phyloP scores from a whole-genome alignment of 2,113 vertebrate genomes.

The Chelonoidis abingdonii region DNA sequence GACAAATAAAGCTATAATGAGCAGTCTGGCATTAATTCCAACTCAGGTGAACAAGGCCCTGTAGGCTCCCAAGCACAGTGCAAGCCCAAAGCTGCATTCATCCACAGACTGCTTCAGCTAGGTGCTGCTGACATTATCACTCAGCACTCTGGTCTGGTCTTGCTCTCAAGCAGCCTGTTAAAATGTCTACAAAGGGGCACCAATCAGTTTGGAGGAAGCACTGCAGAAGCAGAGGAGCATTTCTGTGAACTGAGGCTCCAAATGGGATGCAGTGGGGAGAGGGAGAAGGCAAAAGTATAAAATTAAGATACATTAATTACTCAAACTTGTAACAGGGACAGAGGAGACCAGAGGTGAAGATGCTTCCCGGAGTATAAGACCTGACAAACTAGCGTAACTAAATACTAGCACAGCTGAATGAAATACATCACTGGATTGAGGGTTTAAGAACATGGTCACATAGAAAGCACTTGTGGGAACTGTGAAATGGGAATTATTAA shows the following conservation, averaged over 20 bases:
- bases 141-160: neutral
- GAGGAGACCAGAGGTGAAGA: neutral
- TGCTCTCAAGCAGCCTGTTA: neutral
- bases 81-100: neutral
- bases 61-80: rapidly evolving
- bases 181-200: neutral
- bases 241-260: neutral
- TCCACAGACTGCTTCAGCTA: neutral
- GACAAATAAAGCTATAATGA: neutral
- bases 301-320: neutral
- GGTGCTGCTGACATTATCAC: rapidly evolving
- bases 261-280: neutral
- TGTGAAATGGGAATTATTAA: neutral
- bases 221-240: neutral
- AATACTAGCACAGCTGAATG: neutral
- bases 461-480: neutral
- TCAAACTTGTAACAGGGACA: neutral
- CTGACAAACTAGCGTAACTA: neutral
- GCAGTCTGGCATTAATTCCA: neutral
- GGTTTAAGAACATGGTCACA: neutral
- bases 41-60: conserved; percentile 24
- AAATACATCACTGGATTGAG: neutral
- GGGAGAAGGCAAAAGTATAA: neutral
- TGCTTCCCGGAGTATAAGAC: neutral
- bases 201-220: rapidly evolving